Base-by-base conservation (phyloP, 1,140 invertebrate genomes). In the Paracyclopina nana region DNA sequence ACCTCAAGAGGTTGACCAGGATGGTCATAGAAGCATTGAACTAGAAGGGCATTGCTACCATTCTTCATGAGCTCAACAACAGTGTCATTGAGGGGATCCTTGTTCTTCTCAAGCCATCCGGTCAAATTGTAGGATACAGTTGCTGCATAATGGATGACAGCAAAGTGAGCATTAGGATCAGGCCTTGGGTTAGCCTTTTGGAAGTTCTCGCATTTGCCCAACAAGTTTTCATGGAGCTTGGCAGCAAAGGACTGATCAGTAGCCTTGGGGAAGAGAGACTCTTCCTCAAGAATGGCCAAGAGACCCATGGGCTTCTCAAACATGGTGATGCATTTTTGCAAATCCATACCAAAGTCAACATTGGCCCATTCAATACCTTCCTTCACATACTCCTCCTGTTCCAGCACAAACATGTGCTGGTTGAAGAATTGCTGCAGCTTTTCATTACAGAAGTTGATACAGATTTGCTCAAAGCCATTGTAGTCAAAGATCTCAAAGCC, bases 181-280 rank as follows among this genome's bases (percentile, higher is more conserved):
- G 87, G 86, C 70, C 94, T 94, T 62, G 87, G 83, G 14, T 25
- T 50, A 41, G 94, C 90, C 72, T 95, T 94, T 68, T 80, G 73
- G 78, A 85, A 98, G 74, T 90, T 91, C 57, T 84, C 79, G 62
- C 87, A 91, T 70, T 97, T 98, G 68, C 92, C 92, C 72, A 97
- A 78, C 72, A 97, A 91, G 72, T 95, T 95, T 70, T 83, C 82
- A 73, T 83, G 90, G 74, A 98, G 73, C 70, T 97, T 98, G 63
- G 95, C 88, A 66, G 86, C 80, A 70, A 97, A 94, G 61, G 91
- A 94, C 70, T 82, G 80, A 66, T 98, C 94, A 58, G 86, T 90
- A 62, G 94, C 94, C 75, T 98, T 98, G 61, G 94, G 94, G 79
- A 98, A 96, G 87, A 98, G 97, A 84, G 88, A 95, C 73, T 98